Percentiles rank a stretch among this genome's conserved stretches.
phyloP scores from a whole-genome alignment of 2,797 vertebrate genomes.

The Cheirogaleus major region DNA sequence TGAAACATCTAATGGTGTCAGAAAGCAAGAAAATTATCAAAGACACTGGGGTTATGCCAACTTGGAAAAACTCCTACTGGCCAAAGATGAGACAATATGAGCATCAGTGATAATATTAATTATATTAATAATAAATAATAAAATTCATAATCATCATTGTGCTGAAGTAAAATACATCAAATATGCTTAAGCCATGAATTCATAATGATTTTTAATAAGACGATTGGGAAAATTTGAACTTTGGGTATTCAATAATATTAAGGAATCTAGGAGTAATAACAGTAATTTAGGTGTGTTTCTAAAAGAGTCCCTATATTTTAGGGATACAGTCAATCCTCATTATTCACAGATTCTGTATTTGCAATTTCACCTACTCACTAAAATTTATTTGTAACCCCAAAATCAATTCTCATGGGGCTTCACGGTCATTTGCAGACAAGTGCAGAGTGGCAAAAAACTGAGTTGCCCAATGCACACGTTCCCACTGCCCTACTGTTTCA shows the following conservation, averaged over 20 bases:
- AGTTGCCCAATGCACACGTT: not conserved
- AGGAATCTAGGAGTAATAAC: not conserved
- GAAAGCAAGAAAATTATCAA: not conserved
- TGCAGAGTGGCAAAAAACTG: not conserved
- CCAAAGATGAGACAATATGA: not conserved
- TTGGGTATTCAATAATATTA: not conserved
- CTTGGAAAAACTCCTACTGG: not conserved
- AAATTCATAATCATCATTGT: not conserved
- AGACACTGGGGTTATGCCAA: not conserved
- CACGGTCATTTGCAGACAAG: rapidly evolving
- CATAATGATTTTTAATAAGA: not conserved
- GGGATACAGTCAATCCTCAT: not conserved
- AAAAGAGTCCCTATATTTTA: not conserved
- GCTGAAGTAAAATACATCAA: not conserved
- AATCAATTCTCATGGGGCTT: not conserved
- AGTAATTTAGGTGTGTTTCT: not conserved
- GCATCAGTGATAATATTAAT: not conserved
- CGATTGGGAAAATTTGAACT: not conserved
- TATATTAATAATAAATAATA: not conserved
- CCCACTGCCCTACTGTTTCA: not conserved
- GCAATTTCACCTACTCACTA: not conserved
- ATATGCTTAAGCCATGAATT: not conserved
- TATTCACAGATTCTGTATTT: not conserved
- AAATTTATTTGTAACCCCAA: not conserved
- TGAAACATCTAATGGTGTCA: not conserved